Conservation (phyloP, 2,888 invertebrate genomes). For the Zygothrica quintamaculata region DNA sequence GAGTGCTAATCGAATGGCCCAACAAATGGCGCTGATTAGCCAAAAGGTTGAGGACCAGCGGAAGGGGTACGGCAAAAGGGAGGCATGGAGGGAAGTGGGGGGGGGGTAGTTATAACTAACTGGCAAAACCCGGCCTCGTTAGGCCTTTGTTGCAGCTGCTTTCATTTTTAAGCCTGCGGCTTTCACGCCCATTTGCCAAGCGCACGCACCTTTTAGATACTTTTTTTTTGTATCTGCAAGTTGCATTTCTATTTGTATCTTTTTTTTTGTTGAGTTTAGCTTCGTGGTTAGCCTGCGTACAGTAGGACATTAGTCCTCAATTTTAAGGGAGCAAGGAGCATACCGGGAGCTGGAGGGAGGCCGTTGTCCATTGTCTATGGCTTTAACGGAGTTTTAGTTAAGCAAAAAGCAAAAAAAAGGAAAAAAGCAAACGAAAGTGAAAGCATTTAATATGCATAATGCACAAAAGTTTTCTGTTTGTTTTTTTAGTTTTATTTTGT, state of each 20-base stretch:
- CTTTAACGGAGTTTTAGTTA: not conserved
- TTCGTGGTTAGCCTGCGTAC: not conserved
- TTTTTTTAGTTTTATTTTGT: slow-evolving; percentile 9
- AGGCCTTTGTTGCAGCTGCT: slow-evolving; percentile 47
- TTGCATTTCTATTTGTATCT: slow-evolving; percentile 7
- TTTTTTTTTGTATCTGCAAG: slow-evolving; percentile 23
- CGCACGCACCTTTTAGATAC: slow-evolving; percentile 36
- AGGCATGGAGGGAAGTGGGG: not conserved
- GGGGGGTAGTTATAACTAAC: not conserved
- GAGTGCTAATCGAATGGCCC: slow-evolving; percentile 51
- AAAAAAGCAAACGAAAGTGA: slow-evolving; percentile 76
- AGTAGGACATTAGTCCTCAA: slow-evolving; percentile 17
- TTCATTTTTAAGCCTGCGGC: slow-evolving; percentile 42
- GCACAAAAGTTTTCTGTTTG: slow-evolving; percentile 46
- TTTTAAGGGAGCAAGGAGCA: slow-evolving; percentile 8
- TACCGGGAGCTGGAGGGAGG: too few relatives aligned
- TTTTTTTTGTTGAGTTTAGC: slow-evolving; percentile 1
- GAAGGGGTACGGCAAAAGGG: not conserved
- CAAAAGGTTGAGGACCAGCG: not conserved
- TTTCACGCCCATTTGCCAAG: slow-evolving; percentile 53
- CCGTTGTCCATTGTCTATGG: slow-evolving; percentile 10
- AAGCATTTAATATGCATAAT: slow-evolving; percentile 81
- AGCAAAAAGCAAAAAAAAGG: too few relatives aligned
- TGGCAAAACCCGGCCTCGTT: slow-evolving; percentile 34
- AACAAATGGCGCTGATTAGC: slow-evolving; percentile 63